A percentile compares a stretch with the other conserved stretches of the same genome.
Evolutionary conservation across 1,140 invertebrate genomes (phyloP).

Genomic region (Drosophila varians): DNA sequence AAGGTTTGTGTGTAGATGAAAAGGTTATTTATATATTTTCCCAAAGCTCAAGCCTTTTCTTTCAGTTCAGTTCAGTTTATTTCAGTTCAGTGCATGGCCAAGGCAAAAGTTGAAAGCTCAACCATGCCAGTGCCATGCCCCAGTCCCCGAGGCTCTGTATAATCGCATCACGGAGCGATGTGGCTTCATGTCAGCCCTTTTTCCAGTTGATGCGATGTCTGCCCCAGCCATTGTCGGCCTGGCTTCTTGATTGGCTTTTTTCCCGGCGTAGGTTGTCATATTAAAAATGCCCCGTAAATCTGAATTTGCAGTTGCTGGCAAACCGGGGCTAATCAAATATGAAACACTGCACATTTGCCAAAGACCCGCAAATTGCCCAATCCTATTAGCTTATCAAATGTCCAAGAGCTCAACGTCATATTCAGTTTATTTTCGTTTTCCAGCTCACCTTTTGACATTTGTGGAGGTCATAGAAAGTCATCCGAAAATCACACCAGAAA

Average conservation of each 20-base stretch:
- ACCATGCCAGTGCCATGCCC: neutral
- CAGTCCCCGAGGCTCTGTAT: constrained; percentile 17
- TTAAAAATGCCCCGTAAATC: constrained; percentile 52
- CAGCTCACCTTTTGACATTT: constrained; percentile 57
- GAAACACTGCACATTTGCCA: constrained; percentile 14
- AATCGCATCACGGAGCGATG: constrained; percentile 64
- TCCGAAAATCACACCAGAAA: constrained; percentile 2
- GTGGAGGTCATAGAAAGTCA: constrained; percentile 11
- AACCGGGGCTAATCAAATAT: constrained; percentile 35
- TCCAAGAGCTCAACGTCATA: constrained; percentile 13
- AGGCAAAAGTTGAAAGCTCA: constrained; percentile 49
- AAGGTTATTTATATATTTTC: constrained; percentile 18
- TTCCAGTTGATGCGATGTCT: constrained; percentile 41
- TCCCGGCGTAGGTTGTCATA: constrained; percentile 46
- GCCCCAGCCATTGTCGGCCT: constrained; percentile 38
- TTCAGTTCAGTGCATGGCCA: constrained; percentile 56
- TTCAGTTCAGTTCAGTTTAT: constrained; percentile 31
- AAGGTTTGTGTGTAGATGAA: too few relatives aligned
- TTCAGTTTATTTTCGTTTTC: constrained; percentile 2
- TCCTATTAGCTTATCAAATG: constrained; percentile 15
- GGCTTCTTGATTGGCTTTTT: constrained; percentile 64
- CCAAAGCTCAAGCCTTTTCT: too few relatives aligned
- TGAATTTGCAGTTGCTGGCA: neutral
- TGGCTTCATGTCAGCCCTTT: constrained; percentile 55
- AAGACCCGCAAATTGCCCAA: neutral